These are phyloP conservation scores for Tenualosa ilisha DNA, from an alignment of 2,797 vertebrate species.

Conservation along the genomic window DNA sequence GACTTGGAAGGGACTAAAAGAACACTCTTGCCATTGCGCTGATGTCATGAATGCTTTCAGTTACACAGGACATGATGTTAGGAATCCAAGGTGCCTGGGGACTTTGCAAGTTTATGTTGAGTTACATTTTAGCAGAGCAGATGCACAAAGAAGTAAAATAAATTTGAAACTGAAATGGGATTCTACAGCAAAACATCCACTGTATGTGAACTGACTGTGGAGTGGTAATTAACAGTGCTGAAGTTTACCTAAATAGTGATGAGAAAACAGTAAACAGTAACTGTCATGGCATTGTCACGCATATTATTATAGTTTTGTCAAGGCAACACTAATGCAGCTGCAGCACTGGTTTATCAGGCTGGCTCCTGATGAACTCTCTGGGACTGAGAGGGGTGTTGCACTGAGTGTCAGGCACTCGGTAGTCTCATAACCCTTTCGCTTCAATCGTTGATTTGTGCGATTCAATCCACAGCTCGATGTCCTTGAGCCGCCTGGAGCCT, in stretches of 20 bases:
- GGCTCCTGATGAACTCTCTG: not conserved
- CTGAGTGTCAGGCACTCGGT: not conserved
- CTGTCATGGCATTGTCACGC: not conserved
- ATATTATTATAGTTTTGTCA: not conserved
- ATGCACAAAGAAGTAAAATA: not conserved
- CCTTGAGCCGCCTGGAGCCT: constrained; percentile 86
- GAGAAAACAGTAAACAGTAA: not conserved
- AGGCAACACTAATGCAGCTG: not conserved
- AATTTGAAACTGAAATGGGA: not conserved
- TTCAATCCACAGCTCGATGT: constrained; percentile 82
- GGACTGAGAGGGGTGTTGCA: not conserved
- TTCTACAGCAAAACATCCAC: not conserved
- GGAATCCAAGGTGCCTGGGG: no score
- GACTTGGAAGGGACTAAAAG: not conserved
- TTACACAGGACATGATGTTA: no score
- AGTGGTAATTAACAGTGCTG: not conserved
- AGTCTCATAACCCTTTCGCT: not conserved
- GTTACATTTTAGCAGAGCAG: not conserved
- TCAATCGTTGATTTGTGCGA: constrained; percentile 8
- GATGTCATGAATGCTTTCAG: not conserved
- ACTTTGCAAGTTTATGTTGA: not conserved
- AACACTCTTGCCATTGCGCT: not conserved
- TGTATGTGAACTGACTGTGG: not conserved
- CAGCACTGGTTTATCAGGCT: not conserved
- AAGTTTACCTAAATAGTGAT: not conserved